phyloP scores from a whole-genome alignment of 92 coral and sea anemone genomes.

The Montipora capitata region DNA sequence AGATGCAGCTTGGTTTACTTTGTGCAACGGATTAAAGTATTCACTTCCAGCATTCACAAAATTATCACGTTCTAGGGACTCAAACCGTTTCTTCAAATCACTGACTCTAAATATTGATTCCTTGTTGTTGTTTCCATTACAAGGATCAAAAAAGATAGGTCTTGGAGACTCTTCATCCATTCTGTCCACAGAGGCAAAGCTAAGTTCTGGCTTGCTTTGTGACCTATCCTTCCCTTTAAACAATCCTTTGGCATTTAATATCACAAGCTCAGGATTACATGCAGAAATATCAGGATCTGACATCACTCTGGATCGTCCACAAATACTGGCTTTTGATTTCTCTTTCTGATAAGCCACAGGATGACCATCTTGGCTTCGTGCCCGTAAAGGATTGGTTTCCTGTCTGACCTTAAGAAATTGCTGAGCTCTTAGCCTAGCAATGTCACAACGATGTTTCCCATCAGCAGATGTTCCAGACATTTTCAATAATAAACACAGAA shows the following conservation, averaged over 20 bases:
- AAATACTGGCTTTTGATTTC: constrained; percentile 28
- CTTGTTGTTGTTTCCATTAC: not conserved
- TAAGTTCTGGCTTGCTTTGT: not conserved
- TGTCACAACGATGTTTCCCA: not conserved
- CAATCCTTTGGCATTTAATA: constrained; percentile 82
- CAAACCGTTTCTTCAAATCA: constrained; percentile 70
- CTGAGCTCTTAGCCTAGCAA: constrained; percentile 38
- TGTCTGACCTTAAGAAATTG: constrained; percentile 6
- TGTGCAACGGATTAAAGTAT: constrained; percentile 88
- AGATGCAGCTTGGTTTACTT: constrained; percentile 41
- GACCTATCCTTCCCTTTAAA: constrained; percentile 45
- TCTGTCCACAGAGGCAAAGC: not conserved
- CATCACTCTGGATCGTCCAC: constrained; percentile 55
- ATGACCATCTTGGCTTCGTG: constrained; percentile 67
- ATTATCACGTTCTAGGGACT: constrained; percentile 14
- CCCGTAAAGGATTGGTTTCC: constrained; percentile 5
- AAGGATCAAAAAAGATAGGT: constrained; percentile 73
- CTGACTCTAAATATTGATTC: constrained; percentile 24
- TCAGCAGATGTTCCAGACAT: constrained; percentile 6
- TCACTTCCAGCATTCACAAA: constrained; percentile 37
- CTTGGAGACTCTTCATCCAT: constrained; percentile 39
- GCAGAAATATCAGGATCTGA: constrained; percentile 82
- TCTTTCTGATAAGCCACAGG: constrained; percentile 57
- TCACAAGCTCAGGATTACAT: constrained; percentile 48
- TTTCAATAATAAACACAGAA: not conserved